Conservation (phyloP, 1,140 invertebrate species). For the Archivesica marissinica region DNA sequence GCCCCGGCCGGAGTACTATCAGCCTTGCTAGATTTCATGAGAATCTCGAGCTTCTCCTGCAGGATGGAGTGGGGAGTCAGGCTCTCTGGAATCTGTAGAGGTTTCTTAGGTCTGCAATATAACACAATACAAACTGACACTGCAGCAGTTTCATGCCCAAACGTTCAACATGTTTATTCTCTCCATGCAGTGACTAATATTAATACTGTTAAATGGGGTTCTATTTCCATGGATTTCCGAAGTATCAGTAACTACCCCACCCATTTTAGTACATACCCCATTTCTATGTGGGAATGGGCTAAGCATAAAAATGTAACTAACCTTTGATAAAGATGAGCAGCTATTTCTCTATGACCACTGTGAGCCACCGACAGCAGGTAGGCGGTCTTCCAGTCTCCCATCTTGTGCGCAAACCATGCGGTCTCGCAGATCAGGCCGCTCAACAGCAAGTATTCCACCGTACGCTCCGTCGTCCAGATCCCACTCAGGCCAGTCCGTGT, state of each 20-base stretch:
- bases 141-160: too few species aligned
- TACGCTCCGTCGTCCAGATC: conserved; percentile 79
- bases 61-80: conserved; percentile 71
- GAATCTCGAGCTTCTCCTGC: conserved; percentile 67
- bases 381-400: conserved; percentile 83
- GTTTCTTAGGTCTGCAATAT: conserved; percentile 66
- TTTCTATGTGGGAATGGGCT: too few species aligned
- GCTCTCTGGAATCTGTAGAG: conserved; percentile 68
- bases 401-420: conserved; percentile 80
- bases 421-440: conserved; percentile 81
- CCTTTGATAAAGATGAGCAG: conserved; percentile 74
- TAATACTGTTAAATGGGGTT: too few species aligned
- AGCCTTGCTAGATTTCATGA: conserved; percentile 63
- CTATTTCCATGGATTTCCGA: too few species aligned
- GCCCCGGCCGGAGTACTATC: conserved; percentile 31
- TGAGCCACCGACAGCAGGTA: conserved; percentile 78
- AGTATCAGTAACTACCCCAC: too few species aligned
- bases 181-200: too few species aligned
- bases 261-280: too few species aligned
- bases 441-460: conserved; percentile 81
- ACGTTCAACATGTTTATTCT: too few species aligned
- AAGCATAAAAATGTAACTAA: too few species aligned
- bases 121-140: too few species aligned
- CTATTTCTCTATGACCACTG: conserved; percentile 68
- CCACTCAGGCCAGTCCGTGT: conserved; percentile 70